phyloP scores from a whole-genome alignment of 2,797 vertebrate species.

The Myotis findleyi region DNA sequence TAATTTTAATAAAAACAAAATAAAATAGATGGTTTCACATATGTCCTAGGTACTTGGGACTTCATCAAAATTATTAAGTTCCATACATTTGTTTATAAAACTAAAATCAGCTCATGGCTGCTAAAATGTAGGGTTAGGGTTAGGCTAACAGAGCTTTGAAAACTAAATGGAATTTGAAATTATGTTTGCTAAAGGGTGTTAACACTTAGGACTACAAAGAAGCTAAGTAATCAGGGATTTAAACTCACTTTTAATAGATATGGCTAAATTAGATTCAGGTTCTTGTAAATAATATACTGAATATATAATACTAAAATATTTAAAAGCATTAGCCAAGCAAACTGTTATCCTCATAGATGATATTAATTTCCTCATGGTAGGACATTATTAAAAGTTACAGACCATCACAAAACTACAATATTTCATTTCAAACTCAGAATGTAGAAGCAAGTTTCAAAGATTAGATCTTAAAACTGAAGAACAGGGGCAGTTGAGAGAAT shows the following conservation, averaged over 20 bases:
- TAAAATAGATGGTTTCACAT: background rate
- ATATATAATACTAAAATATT: background rate
- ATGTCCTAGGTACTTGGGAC: background rate
- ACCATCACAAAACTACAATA: background rate
- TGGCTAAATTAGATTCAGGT: background rate
- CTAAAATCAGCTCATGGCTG: background rate
- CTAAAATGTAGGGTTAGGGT: background rate
- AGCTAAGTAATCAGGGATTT: background rate
- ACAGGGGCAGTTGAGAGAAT: background rate
- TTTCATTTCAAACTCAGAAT: background rate
- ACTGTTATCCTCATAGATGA: background rate
- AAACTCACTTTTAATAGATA: background rate
- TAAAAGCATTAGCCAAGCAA: background rate
- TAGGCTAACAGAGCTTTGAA: background rate
- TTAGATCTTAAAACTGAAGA: background rate
- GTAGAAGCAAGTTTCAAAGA: background rate
- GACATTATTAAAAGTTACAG: background rate
- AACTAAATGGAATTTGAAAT: background rate
- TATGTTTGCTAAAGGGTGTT: background rate
- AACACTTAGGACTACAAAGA: background rate
- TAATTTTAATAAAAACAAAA: background rate
- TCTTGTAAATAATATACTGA: background rate
- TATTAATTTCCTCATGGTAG: constrained; percentile 6
- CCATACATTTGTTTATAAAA: constrained; percentile 24
- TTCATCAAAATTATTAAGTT: constrained; percentile 18